Base-by-base conservation (phyloP, 2,888 invertebrate genomes). In the Melieria crassipennis region DNA sequence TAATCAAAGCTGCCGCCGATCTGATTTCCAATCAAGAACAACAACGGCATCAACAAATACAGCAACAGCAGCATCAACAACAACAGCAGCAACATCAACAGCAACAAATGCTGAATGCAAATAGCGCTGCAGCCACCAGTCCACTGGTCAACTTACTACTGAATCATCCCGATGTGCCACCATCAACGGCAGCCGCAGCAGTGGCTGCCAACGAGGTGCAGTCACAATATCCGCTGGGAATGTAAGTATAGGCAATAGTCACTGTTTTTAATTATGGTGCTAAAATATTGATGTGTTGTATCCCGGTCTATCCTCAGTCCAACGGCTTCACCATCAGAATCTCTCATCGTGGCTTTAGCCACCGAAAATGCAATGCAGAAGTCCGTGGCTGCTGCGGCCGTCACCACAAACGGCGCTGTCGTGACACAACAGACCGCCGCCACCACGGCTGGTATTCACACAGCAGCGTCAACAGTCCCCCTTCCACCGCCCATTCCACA, bases 1-100 rank as follows among this genome's bases (percentile, higher is more conserved):
- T 93, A 60, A 88, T 93, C 68, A 92, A 92, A 82, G 93, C 93
- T 6, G 92, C 92, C 0, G 92, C 91, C 0, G 92, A 92, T 85
- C 90, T 92, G 78, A 88, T 92, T 11, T 91, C 91, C 62, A 91
- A 92, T 0, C 89, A 89, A 87, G 87, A 89, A 67, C 89, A 90
- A 52, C 90, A 90, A 45, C 90, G 89, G 79, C 91, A 89, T 79
- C 80, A 84, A 11, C 79, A 79, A 16, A 80, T 81, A 5, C 81
- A 80, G 89, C 88, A 78, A 0, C 81, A 81, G 0, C 78, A 79
- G 0, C 76, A 77, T 0, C 78, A 78, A 0, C 77, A 77, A 0
- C 78, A 77, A 1, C 78, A 79, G 0, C 79, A 78, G 0, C 75
- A 75, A 89, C 87, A 73, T 1, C 74, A 74, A 4, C 66, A 58